phyloP scores from a whole-genome alignment of 2,797 vertebrate species.

The Danionella dracula region DNA sequence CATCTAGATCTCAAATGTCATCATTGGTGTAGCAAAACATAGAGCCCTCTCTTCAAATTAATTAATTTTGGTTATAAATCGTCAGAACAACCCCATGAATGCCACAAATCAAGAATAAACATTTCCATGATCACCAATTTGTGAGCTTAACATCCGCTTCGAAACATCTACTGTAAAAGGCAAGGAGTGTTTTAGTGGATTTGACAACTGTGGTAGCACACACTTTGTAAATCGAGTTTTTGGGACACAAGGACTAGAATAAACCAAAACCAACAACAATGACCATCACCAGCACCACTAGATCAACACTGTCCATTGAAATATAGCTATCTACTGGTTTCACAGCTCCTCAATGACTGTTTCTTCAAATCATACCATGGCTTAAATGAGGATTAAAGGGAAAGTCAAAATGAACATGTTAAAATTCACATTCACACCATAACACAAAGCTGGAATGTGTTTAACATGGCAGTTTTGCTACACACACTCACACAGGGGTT shows the following conservation, averaged over 20 bases:
- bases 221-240: conserved; percentile 10
- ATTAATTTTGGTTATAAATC: conserved; percentile 42
- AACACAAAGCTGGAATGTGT: conserved; percentile 66
- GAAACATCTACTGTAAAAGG: conserved; percentile 52
- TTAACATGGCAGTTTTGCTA: conserved; percentile 70
- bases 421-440: conserved; percentile 39
- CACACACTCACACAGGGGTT: conserved; percentile 41
- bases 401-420: conserved; percentile 47
- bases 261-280: conserved; percentile 34
- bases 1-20: not conserved
- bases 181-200: conserved; percentile 14
- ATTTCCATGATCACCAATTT: not conserved
- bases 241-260: conserved; percentile 32
- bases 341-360: conserved; percentile 22
- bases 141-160: conserved; percentile 42
- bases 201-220: not conserved
- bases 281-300: conserved; percentile 35
- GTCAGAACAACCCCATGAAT: conserved; percentile 56
- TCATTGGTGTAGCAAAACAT: not conserved
- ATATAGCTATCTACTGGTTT: conserved; percentile 30
- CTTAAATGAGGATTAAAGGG: conserved; percentile 60
- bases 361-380: conserved; percentile 27
- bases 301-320: conserved; percentile 43
- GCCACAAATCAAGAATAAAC: no score
- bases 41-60: conserved; percentile 30